These are phyloP conservation scores for Euleptes europaea DNA, from an alignment of 2,113 vertebrate genomes.

Conservation along the genomic window DNA sequence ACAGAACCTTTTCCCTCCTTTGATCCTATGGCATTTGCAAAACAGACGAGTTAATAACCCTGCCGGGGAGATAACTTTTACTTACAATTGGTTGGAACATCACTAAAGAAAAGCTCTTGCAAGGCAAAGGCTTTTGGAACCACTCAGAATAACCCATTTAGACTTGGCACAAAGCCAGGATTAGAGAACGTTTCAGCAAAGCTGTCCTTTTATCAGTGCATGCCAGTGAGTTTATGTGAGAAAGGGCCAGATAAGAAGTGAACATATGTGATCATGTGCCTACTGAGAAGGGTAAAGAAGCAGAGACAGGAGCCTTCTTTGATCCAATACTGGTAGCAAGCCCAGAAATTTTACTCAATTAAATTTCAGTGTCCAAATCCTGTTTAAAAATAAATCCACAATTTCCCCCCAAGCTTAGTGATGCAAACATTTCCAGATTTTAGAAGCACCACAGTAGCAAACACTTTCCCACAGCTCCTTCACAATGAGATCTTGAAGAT, in stretches of 20 bases:
- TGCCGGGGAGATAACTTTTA: neutral
- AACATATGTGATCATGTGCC: neutral
- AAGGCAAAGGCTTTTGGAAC: neutral
- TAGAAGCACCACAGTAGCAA: neutral
- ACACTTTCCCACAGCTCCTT: neutral
- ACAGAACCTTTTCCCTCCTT: neutral
- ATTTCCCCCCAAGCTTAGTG: neutral
- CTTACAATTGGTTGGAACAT: neutral
- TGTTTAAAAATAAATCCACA: neutral
- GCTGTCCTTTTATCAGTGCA: neutral
- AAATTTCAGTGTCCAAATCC: neutral
- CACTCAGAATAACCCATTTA: conserved; percentile 3
- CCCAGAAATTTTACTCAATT: neutral
- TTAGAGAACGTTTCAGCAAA: neutral
- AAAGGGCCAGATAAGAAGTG: neutral
- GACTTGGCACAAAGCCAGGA: neutral
- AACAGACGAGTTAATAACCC: neutral
- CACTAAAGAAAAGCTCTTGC: neutral
- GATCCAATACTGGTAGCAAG: neutral
- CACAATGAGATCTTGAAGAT: neutral
- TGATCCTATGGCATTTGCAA: neutral
- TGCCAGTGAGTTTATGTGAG: neutral
- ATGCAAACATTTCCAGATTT: neutral
- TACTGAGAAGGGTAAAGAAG: neutral
- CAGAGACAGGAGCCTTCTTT: neutral